A percentile compares a stretch with the other conserved stretches of the same genome.
These are phyloP conservation scores for Clarias fuscus DNA, from an alignment of 2,797 vertebrate species.

Conservation along the genomic window DNA sequence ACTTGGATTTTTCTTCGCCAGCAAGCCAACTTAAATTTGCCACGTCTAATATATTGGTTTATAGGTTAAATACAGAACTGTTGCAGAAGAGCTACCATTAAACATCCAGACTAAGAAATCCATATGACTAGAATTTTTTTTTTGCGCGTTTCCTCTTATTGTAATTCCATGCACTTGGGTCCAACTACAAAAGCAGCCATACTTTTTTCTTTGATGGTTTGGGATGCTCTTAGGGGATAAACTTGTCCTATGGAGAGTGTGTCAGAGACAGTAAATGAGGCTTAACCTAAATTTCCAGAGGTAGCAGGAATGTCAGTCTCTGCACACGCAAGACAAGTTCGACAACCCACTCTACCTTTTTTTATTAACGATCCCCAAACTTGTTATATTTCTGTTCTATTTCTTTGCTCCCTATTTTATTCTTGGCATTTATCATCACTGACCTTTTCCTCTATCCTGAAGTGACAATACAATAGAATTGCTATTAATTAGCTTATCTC, in stretches of 20 bases:
- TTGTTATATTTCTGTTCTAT: slow-evolving; percentile 6
- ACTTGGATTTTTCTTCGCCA: slow-evolving; percentile 55
- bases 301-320: slow-evolving; percentile 57
- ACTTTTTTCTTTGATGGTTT: slow-evolving; percentile 48
- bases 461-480: neutral
- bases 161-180: neutral
- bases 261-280: slow-evolving; percentile 47
- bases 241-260: slow-evolving; percentile 57
- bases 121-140: neutral
- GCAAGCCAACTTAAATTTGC: slow-evolving; percentile 60
- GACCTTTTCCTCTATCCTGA: neutral
- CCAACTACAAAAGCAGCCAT: slow-evolving; percentile 12
- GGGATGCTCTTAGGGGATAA: slow-evolving; percentile 57
- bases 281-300: slow-evolving; percentile 56
- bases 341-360: slow-evolving; percentile 44
- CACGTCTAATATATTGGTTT: neutral
- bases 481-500: slow-evolving; percentile 1
- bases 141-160: neutral
- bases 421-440: slow-evolving; percentile 2
- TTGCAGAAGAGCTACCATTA: neutral
- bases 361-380: neutral
- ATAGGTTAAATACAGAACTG: neutral
- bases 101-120: slow-evolving; percentile 9
- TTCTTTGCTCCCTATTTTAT: neutral
- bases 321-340: slow-evolving; percentile 56